A percentile compares a stretch with the other conserved stretches of the same genome.
phyloP scores from a whole-genome alignment of 2,888 invertebrate species.

The Diaprepes abbreviatus region DNA sequence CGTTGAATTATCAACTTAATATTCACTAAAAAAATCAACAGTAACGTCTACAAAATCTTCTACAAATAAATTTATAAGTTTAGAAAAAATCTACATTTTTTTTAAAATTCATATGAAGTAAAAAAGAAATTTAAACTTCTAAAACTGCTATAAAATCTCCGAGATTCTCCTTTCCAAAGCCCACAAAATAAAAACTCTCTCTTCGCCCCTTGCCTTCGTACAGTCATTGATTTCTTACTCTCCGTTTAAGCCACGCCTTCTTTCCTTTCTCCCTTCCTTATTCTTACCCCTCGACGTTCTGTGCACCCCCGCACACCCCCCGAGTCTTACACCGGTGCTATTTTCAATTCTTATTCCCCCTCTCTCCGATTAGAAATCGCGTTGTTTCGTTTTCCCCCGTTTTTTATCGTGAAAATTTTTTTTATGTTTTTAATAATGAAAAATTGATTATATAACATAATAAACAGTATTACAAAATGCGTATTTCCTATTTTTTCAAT shows the following conservation, averaged over 20 bases:
- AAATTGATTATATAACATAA: background rate
- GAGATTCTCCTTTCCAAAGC: slow-evolving; percentile 5
- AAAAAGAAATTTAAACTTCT: background rate
- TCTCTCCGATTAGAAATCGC: background rate
- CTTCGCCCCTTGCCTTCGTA: slow-evolving; percentile 25
- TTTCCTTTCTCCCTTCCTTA: slow-evolving; percentile 53
- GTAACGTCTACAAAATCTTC: too few species aligned
- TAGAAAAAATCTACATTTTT: too few species aligned
- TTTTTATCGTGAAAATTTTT: slow-evolving; percentile 7
- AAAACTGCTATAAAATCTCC: slow-evolving; percentile 24
- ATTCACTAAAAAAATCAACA: too few species aligned
- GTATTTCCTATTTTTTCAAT: too few species aligned
- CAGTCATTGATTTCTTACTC: slow-evolving; percentile 51
- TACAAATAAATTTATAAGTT: too few species aligned
- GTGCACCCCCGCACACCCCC: background rate
- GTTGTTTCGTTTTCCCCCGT: slow-evolving; percentile 11
- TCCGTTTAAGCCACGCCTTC: slow-evolving; percentile 48
- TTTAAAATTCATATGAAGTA: too few species aligned
- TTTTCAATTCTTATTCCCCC: slow-evolving; percentile 39
- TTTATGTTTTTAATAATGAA: background rate
- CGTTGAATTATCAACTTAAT: too few species aligned
- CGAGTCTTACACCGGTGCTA: slow-evolving; percentile 43
- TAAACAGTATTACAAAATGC: too few species aligned
- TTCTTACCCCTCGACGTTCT: slow-evolving; percentile 43
- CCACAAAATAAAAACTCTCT: slow-evolving; percentile 36